Conservation (phyloP, 64 coral and sea anemone species). For the Dendronephthya gigantea region DNA sequence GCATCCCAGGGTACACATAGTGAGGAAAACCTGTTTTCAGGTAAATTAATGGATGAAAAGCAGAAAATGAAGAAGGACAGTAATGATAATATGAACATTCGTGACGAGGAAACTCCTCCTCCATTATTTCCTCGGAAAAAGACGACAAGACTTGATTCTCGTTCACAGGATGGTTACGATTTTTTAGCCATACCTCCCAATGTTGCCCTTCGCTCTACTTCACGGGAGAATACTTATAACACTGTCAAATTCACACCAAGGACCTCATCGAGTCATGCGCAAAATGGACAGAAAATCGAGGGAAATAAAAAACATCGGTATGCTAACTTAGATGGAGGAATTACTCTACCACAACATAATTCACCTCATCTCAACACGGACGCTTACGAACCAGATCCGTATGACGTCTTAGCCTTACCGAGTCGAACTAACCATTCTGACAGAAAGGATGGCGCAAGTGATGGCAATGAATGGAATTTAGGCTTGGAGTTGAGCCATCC, state of each 20-base stretch:
- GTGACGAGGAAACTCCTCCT: neutral
- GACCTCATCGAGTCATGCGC: neutral
- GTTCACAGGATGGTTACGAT: neutral
- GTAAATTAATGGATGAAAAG: neutral
- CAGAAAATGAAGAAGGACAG: neutral
- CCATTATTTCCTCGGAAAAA: neutral
- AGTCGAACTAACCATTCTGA: neutral
- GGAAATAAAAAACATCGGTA: neutral
- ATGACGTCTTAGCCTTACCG: neutral
- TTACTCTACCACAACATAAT: neutral
- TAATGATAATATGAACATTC: neutral
- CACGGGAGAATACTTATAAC: neutral
- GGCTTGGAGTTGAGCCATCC: neutral
- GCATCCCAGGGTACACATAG: neutral
- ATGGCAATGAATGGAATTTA: neutral
- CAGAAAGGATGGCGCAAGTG: neutral
- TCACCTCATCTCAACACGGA: neutral
- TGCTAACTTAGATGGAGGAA: neutral
- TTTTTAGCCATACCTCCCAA: neutral
- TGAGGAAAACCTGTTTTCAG: neutral
- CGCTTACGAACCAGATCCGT: neutral
- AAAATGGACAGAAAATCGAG: neutral
- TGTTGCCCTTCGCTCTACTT: neutral
- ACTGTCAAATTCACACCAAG: neutral
- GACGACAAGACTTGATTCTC: neutral